Percentiles rank a stretch among this genome's conserved stretches.
phyloP scores from a whole-genome alignment of 1,140 invertebrate genomes.

The Psix sp. region DNA sequence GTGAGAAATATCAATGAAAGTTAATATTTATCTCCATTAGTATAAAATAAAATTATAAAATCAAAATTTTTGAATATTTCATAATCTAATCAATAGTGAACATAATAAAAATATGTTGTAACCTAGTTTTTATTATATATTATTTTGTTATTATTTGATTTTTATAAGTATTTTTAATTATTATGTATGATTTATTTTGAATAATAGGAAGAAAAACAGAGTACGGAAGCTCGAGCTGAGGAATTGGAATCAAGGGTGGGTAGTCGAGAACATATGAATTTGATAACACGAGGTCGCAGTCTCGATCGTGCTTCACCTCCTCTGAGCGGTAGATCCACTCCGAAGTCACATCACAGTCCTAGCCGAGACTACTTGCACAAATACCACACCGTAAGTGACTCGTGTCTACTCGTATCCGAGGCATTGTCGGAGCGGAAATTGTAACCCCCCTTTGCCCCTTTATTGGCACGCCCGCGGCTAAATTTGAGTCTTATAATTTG shows the following conservation, averaged over 20 bases:
- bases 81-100: no score
- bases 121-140: no score
- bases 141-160: no score
- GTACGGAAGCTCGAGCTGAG: conserved; percentile 96
- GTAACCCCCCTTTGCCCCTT: neutral
- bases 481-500: conserved; percentile 1
- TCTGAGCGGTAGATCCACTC: conserved; percentile 87
- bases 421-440: conserved; percentile 53
- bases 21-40: no score
- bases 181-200: no score
- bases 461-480: conserved; percentile 19
- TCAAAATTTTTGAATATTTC: no score
- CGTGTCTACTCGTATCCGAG: conserved; percentile 21
- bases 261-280: conserved; percentile 94
- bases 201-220: conserved; percentile 99
- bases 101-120: no score
- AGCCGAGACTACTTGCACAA: conserved; percentile 88
- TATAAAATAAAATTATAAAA: no score
- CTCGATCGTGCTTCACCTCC: conserved; percentile 86
- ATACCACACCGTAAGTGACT: conserved; percentile 86
- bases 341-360: conserved; percentile 86
- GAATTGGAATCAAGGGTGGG: conserved; percentile 97
- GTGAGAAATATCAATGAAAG: no score
- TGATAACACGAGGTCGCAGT: conserved; percentile 86
- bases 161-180: no score